Conservation (phyloP, 2,113 vertebrate genomes). For the Cepphus grylle region DNA sequence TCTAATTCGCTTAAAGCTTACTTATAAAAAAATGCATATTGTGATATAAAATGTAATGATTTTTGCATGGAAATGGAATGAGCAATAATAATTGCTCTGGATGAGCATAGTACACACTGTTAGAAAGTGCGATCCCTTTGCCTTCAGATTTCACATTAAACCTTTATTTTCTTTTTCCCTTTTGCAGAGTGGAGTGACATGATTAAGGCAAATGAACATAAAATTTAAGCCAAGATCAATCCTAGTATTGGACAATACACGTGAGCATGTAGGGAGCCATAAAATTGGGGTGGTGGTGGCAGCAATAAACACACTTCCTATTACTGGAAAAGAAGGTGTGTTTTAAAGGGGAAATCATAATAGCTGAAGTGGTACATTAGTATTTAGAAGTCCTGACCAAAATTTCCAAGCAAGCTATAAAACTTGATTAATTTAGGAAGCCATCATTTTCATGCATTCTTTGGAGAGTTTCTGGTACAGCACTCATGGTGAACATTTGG, state of each 20-base stretch:
- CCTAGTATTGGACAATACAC: neutral
- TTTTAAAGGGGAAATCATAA: conserved; percentile 51
- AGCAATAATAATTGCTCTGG: conserved; percentile 56
- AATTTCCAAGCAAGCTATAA: conserved; percentile 59
- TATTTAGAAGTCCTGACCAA: conserved; percentile 41
- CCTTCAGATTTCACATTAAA: conserved; percentile 51
- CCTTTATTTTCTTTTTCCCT: conserved; percentile 36
- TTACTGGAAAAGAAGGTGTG: conserved; percentile 55
- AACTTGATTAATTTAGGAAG: conserved; percentile 61
- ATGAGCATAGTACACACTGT: neutral
- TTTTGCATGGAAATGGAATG: conserved; percentile 58
- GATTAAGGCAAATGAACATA: conserved; percentile 15
- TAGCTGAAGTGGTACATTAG: conserved; percentile 11
- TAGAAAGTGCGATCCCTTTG: conserved; percentile 1
- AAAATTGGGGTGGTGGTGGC: conserved; percentile 23
- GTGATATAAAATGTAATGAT: conserved; percentile 54
- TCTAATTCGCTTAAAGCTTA: conserved; percentile 72
- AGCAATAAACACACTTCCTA: conserved; percentile 39
- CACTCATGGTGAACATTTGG: neutral
- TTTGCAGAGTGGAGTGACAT: neutral
- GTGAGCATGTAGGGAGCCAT: neutral
- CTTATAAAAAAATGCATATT: conserved; percentile 59
- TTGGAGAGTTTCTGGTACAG: conserved; percentile 26
- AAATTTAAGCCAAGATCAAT: neutral
- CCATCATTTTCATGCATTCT: conserved; percentile 24